Percentiles rank a stretch among this genome's conserved stretches.
phyloP scores from a whole-genome alignment of 2,888 invertebrate genomes.

The Aporophyla lueneburgensis region DNA sequence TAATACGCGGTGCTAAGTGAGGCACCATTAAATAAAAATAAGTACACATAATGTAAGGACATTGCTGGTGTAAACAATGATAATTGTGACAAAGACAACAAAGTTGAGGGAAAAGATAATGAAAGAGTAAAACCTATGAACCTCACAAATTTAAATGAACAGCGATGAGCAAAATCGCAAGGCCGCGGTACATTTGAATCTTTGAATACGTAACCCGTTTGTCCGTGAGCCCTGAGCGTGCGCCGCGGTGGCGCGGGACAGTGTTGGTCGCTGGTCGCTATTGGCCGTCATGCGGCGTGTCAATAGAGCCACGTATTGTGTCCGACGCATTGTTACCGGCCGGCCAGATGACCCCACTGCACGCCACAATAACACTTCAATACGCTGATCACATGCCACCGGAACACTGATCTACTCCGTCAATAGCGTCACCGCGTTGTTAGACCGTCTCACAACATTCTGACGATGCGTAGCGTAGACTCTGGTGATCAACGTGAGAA shows the following conservation, averaged over 20 bases:
- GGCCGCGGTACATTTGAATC: constrained; percentile 29
- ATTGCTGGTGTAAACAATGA: constrained; percentile 28
- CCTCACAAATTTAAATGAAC: constrained; percentile 11
- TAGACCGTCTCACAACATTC: constrained; percentile 44
- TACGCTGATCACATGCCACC: constrained; percentile 74
- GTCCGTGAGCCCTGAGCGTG: constrained; percentile 42
- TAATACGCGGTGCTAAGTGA: constrained; percentile 1
- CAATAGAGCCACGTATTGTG: constrained; percentile 79
- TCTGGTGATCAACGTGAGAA: constrained; percentile 50
- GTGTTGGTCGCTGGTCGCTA: constrained; percentile 48
- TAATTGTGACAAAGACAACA: not conserved
- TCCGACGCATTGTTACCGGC: constrained; percentile 76
- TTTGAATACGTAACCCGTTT: constrained; percentile 48
- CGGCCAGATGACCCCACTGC: constrained; percentile 82
- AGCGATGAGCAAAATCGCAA: constrained; percentile 21
- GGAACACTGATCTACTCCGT: constrained; percentile 63
- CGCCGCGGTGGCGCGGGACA: constrained; percentile 45
- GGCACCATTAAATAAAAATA: constrained; percentile 24
- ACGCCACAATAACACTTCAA: constrained; percentile 77
- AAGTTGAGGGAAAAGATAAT: constrained; percentile 18
- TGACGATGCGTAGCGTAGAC: constrained; percentile 48
- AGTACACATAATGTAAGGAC: constrained; percentile 13
- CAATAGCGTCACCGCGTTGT: constrained; percentile 59
- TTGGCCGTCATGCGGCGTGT: constrained; percentile 70
- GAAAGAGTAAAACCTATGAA: not conserved